Evolutionary conservation across 1,140 invertebrate species (phyloP).

Genomic region (Rhynchophorus ferrugineus): DNA sequence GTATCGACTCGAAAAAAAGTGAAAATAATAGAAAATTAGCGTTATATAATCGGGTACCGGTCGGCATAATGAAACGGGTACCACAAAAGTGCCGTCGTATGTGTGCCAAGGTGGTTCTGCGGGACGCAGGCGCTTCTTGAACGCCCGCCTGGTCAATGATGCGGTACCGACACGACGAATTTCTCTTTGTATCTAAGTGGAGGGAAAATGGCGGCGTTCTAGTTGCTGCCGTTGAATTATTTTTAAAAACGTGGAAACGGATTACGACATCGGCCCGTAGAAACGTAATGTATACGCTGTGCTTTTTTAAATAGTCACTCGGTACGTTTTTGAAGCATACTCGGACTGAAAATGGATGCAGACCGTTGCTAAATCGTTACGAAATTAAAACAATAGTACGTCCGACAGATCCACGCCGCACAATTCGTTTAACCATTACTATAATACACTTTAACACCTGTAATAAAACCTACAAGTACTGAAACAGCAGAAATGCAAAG

Average conservation of each 20-base stretch:
- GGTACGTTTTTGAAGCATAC: too few relatives aligned
- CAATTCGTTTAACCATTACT: too few relatives aligned
- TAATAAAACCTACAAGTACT: too few relatives aligned
- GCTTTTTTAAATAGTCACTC: too few relatives aligned
- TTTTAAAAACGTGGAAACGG: not conserved
- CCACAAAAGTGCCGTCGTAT: conserved; percentile 30
- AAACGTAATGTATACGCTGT: too few relatives aligned
- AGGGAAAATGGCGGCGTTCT: conserved; percentile 1
- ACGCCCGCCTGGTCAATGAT: conserved; percentile 11
- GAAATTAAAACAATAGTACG: too few relatives aligned
- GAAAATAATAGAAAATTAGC: conserved; percentile 40
- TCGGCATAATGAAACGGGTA: conserved; percentile 35
- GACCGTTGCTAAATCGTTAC: too few relatives aligned
- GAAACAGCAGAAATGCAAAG: too few relatives aligned
- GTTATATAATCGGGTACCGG: conserved; percentile 38
- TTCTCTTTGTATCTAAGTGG: not conserved
- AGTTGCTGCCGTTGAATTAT: not conserved
- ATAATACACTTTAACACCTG: too few relatives aligned
- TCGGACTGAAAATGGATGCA: too few relatives aligned
- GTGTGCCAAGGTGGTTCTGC: conserved; percentile 39
- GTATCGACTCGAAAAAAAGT: conserved; percentile 33
- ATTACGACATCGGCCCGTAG: too few relatives aligned
- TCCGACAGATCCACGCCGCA: too few relatives aligned
- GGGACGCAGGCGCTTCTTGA: conserved; percentile 23
- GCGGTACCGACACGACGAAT: conserved; percentile 2